Evolutionary conservation across 2,888 invertebrate genomes (phyloP).

Genomic region (Acanthacorydalis orientalis): DNA sequence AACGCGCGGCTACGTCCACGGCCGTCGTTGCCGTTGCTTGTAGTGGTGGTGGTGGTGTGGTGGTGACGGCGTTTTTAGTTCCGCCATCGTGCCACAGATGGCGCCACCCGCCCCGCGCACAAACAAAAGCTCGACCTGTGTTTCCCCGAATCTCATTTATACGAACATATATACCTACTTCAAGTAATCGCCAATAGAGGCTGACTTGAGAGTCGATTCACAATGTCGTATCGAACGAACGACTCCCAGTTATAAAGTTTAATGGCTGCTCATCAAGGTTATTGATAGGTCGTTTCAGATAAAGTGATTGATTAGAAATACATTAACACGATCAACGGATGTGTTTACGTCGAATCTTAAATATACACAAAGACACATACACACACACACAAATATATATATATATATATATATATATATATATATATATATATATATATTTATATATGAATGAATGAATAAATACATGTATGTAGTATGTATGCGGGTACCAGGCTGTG

Average conservation of each 20-base stretch:
- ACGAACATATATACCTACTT: too few relatives aligned
- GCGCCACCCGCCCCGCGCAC: not conserved
- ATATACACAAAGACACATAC: too few relatives aligned
- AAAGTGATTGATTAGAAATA: not conserved
- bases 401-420: too few relatives aligned
- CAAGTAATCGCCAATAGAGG: not conserved
- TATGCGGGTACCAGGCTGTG: not conserved
- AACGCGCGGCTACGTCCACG: too few relatives aligned
- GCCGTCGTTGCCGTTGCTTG: too few relatives aligned
- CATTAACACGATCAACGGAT: not conserved
- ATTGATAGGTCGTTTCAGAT: not conserved
- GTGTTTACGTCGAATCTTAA: too few relatives aligned
- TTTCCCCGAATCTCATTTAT: too few relatives aligned
- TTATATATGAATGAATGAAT: too few relatives aligned
- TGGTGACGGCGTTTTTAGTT: not conserved
- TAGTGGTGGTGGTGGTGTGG: too few relatives aligned
- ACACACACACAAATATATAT: too few relatives aligned
- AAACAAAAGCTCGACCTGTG: not conserved
- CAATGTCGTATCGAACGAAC: not conserved
- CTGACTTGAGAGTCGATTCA: not conserved
- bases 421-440: too few relatives aligned
- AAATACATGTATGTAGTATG: constrained; percentile 1
- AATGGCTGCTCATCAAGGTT: not conserved
- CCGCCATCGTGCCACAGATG: not conserved
- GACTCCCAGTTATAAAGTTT: not conserved